Conservation (phyloP, 1,140 invertebrate genomes). For the Diachasma alloeum region DNA sequence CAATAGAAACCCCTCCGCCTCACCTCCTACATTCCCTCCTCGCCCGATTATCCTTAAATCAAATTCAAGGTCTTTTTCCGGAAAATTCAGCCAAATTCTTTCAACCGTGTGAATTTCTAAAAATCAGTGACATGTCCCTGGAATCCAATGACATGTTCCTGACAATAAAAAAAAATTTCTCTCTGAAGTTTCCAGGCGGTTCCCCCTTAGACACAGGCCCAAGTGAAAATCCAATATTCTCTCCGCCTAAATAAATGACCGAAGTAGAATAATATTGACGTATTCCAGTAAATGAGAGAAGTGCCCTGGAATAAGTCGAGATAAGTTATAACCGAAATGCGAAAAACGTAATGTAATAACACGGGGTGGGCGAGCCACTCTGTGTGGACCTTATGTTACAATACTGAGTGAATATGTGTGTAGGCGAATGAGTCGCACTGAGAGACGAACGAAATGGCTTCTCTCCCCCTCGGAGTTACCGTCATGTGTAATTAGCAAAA, state of each 20-base stretch:
- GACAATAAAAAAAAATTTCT: too few relatives aligned
- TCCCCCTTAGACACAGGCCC: too few relatives aligned
- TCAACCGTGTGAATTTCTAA: too few relatives aligned
- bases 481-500: slow-evolving; percentile 57
- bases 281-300: slow-evolving; percentile 20
- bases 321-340: slow-evolving; percentile 24
- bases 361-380: not conserved
- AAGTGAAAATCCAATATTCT: too few relatives aligned
- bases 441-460: slow-evolving; percentile 41
- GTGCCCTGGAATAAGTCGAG: not conserved
- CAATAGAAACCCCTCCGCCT: too few relatives aligned
- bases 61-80: too few relatives aligned
- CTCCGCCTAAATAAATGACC: not conserved
- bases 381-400: slow-evolving; percentile 21
- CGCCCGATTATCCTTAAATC: too few relatives aligned
- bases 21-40: too few relatives aligned
- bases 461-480: slow-evolving; percentile 36
- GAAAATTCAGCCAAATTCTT: too few relatives aligned
- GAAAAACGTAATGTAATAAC: slow-evolving; percentile 29
- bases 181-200: too few relatives aligned
- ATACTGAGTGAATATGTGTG: slow-evolving; percentile 13
- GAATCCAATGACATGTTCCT: too few relatives aligned
- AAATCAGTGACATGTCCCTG: too few relatives aligned
- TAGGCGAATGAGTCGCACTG: slow-evolving; percentile 7
- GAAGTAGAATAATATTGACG: not conserved